Base-by-base conservation (phyloP, 2,888 invertebrate genomes). In the Conops quadrifasciatus region DNA sequence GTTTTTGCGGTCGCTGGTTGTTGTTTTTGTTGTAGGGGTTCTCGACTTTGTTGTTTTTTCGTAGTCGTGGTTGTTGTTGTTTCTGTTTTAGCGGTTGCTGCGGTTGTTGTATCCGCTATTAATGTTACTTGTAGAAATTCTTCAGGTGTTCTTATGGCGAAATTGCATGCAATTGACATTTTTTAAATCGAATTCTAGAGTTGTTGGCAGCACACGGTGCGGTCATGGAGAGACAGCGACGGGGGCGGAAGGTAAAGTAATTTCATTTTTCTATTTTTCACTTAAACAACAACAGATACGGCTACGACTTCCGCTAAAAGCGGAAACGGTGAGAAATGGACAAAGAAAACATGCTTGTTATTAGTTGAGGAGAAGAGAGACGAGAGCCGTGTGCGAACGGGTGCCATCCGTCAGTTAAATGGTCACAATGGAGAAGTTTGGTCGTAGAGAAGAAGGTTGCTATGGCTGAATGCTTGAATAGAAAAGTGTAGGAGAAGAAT, bases 201-300 rank as follows among this genome's bases (percentile, higher is more conserved):
- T 5, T 15, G 53, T 0, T 3, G 21, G n/a, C 4, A 36, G 9
- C 9, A 21, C 53, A 11, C n/a, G 53, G 53, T 53, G 53, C 13
- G n/a, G 53, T 21, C 2, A 21, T n/a, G n/a, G 53, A 21, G n/a
- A 58, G 28, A 26, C 15, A 16, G 28, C 2, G 16, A 28, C 3
- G 26, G 28, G 58, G 7, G 2, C 26, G 58, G 7, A 15, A 24
- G 15, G 28, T 24, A 28, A 16, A 26, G 24, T 28, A 15, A 28
- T 58, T 58, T 13, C 21, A 28, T 28, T 28, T 26, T 63, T 47
- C 4, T 47, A 45, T 24, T 63, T 21, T 63, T 26, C 21, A 47
- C 45, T 24, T 63, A 45, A 45, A 56, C 21, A 56, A 56, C 13
- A 56, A 63, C 43, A 5, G 63, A 26, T 58, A 28, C 58, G 58